A percentile compares a stretch with the other conserved stretches of the same genome.
Conservation (phyloP, 1,140 invertebrate genomes). For the Musca vetustissima region DNA sequence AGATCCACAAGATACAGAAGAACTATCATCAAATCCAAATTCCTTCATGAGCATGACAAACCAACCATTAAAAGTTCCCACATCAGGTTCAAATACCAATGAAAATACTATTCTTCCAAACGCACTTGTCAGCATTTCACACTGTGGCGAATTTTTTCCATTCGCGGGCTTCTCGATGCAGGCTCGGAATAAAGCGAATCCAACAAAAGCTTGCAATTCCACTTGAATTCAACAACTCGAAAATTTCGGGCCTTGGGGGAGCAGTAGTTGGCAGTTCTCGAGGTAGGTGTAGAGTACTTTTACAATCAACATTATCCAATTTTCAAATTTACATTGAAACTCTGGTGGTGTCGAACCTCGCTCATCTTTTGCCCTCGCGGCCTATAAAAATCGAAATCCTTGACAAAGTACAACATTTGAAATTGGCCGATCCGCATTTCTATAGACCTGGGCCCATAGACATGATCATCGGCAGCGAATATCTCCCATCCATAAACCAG, state of each 20-base stretch:
- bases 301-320: not conserved
- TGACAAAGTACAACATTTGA: not conserved
- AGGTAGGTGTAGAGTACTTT: not conserved
- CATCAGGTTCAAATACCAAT: not conserved
- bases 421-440: not conserved
- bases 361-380: not conserved
- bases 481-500: not conserved
- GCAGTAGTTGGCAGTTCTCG: not conserved
- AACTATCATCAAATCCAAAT: not conserved
- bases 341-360: not conserved
- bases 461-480: not conserved
- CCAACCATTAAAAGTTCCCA: not conserved
- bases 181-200: not conserved
- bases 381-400: not conserved
- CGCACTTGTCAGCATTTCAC: not conserved
- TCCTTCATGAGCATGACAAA: not conserved
- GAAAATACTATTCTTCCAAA: not conserved
- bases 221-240: too few relatives aligned
- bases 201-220: not conserved
- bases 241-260: not conserved
- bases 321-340: not conserved
- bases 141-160: not conserved
- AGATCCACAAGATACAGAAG: not conserved
- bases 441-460: not conserved
- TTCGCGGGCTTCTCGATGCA: not conserved